Conservation (phyloP, 2,888 invertebrate species). For the Limnephilus marmoratus region DNA sequence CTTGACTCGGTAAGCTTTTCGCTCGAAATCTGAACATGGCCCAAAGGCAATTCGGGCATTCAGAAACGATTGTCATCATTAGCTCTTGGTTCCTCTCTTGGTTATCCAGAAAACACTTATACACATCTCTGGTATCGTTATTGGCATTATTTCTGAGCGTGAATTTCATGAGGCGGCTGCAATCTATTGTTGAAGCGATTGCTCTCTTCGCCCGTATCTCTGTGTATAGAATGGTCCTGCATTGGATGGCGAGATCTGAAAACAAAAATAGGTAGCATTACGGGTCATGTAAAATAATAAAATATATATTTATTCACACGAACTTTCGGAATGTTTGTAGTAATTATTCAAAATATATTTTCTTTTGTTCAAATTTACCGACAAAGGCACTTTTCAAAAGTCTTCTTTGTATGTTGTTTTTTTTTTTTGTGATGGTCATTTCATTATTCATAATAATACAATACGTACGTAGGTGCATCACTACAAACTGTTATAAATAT, state of each 20-base stretch:
- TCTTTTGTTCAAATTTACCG: no score
- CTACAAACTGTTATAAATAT: no score
- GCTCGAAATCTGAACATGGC: constrained; percentile 32
- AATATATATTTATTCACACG: no score
- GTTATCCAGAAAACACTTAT: constrained; percentile 17
- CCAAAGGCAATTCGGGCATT: not conserved
- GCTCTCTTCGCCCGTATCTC: not conserved
- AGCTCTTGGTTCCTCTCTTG: not conserved
- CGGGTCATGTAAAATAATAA: not conserved
- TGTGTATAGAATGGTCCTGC: constrained; percentile 16
- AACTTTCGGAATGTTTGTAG: no score
- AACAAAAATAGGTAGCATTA: not conserved
- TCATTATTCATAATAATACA: no score
- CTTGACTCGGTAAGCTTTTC: not conserved
- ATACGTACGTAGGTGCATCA: no score
- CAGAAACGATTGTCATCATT: not conserved
- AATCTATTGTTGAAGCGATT: not conserved
- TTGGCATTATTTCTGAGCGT: not conserved
- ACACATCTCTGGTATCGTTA: not conserved
- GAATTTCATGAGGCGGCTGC: not conserved
- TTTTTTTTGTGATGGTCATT: no score
- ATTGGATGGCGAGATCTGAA: constrained; percentile 6
- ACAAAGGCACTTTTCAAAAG: no score
- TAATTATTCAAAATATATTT: no score
- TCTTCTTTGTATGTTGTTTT: no score